Percentiles rank a stretch among this genome's conserved stretches.
Evolutionary conservation across 1,140 invertebrate genomes (phyloP).

Genomic region (Mactra quadrangularis): DNA sequence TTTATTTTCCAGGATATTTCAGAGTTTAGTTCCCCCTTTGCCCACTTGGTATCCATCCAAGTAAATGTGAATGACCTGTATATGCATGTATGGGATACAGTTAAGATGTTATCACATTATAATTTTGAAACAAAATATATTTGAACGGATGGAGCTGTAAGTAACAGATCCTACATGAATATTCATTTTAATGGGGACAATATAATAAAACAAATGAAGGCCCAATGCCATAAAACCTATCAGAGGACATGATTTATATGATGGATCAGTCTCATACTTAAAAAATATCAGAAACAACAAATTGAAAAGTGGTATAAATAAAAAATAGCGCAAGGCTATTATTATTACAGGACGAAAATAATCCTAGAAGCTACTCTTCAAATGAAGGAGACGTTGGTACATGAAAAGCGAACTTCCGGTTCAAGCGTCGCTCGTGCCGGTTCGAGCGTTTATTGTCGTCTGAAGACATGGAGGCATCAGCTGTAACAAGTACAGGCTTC

Average conservation of each 20-base stretch:
- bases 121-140: conserved; percentile 34
- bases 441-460: too few species aligned
- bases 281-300: conserved; percentile 47
- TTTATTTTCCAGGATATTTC: conserved; percentile 43
- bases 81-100: conserved; percentile 38
- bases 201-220: conserved; percentile 27
- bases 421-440: too few species aligned
- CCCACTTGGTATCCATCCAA: conserved; percentile 45
- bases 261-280: conserved; percentile 45
- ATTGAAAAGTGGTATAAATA: conserved; percentile 32
- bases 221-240: conserved; percentile 29
- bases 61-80: conserved; percentile 21
- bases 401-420: too few species aligned
- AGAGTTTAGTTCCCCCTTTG: conserved; percentile 49
- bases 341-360: too few species aligned
- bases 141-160: conserved; percentile 39
- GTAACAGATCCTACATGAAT: conserved; percentile 41
- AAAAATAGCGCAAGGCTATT: too few species aligned
- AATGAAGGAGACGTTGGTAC: too few species aligned
- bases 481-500: too few species aligned
- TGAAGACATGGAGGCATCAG: too few species aligned
- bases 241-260: conserved; percentile 29
- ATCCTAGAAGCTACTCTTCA: too few species aligned
- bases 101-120: conserved; percentile 29
- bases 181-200: conserved; percentile 34